Base-by-base conservation (phyloP, 2,113 vertebrate genomes). In the Gnathonemus longibarbis region DNA sequence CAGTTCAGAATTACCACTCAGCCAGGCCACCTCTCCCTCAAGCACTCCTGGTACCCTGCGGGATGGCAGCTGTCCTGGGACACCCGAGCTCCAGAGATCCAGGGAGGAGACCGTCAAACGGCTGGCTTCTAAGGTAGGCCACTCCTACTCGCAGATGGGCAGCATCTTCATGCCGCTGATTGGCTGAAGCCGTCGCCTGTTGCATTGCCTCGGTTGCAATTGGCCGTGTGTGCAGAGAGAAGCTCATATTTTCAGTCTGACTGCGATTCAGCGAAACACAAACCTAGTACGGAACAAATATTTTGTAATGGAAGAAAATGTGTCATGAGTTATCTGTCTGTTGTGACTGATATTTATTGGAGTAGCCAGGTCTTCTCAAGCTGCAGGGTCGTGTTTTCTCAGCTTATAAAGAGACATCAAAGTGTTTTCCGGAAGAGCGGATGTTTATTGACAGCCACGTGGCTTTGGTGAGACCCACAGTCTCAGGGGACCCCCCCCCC, bases 61-160 rank as follows among this genome's bases (percentile, higher is more conserved):
- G 89, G 89, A 88, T 0, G 92, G 92, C 87, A 70, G 92, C 53
- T 94, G 90, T 90, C 90, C 95, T 49, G 95, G 93, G 53, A 35
- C 93, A 90, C 90, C 96, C 2, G 97, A 98, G 31, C 90, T 92
- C 91, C 95, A 94, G 88, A 95, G 92, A n/a, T 94, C 94, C 0
- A 90, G 93, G 89, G 97, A 96, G 27, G 97, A 98, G 88, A 92
- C 97, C 0, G 96, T 96, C 92, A 98, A 96, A 91, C 94, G 93
- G 87, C 96, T 99, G 0, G 98, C 98, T 56, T 95, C 97, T 56
- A 98, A 97, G 98, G 98, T 99, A 96, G 92, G 62, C 31, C 58
- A 42, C 66, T 39, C 27, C 39, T 10, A 6, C 10, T 42, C 4
- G 7, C 2, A 27, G 6, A 49, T 42, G 24, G 21, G 39, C 24